phyloP scores from a whole-genome alignment of 2,797 vertebrate species.

The Tinamus major region DNA sequence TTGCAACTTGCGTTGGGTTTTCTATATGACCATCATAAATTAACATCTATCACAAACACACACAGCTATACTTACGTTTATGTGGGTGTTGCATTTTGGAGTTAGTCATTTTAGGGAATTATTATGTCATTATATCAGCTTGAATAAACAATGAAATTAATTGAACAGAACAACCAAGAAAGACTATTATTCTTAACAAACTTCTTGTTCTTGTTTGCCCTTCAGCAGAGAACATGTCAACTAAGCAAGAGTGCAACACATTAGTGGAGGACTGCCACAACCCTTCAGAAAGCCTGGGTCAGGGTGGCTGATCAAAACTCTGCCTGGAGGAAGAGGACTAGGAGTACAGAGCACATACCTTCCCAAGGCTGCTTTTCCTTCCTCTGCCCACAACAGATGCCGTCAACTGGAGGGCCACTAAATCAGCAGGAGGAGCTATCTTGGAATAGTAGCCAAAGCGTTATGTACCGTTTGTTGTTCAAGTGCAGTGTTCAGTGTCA shows the following conservation, averaged over 20 bases:
- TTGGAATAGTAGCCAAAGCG: neutral
- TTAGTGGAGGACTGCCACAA: neutral
- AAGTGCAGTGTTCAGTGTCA: neutral
- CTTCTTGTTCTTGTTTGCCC: neutral
- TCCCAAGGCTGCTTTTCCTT: neutral
- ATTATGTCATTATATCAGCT: neutral
- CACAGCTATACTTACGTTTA: neutral
- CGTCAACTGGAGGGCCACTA: neutral
- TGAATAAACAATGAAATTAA: constrained; percentile 19
- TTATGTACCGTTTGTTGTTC: neutral
- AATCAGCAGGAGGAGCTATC: neutral
- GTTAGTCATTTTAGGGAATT: constrained; percentile 31
- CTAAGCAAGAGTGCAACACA: neutral
- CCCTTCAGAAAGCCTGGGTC: neutral
- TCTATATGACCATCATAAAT: constrained; percentile 10
- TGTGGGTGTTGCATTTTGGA: neutral
- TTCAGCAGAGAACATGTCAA: neutral
- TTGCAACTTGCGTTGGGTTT: neutral
- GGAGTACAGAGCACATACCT: neutral
- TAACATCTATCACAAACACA: neutral
- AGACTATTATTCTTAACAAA: constrained; percentile 34
- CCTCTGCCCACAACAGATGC: neutral
- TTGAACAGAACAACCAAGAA: neutral
- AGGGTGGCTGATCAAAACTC: neutral
- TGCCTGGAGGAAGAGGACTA: neutral